These are phyloP conservation scores for Synchiropus splendidus DNA, from an alignment of 2,113 vertebrate genomes.

Conservation along the genomic window DNA sequence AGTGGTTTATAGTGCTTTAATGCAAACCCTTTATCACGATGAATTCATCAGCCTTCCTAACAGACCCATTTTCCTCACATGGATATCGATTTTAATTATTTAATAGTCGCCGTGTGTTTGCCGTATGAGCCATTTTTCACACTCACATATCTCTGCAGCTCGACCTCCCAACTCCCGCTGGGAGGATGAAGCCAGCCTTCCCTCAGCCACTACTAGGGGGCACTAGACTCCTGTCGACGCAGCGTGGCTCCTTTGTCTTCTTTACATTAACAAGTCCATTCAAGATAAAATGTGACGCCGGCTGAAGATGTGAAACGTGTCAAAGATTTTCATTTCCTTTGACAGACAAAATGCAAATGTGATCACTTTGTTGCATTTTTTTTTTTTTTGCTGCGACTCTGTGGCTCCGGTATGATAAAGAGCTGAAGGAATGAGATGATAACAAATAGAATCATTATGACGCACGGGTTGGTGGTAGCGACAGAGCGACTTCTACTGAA, in stretches of 20 bases:
- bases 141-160: no score
- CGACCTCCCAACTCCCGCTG: no score
- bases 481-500: conserved; percentile 6
- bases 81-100: no score
- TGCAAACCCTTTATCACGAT: no score
- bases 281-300: conserved; percentile 36
- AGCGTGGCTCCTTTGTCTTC: conserved; percentile 60
- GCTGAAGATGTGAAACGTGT: conserved; percentile 19
- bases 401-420: background rate
- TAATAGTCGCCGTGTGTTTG: no score
- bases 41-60: no score
- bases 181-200: background rate
- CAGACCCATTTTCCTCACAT: no score
- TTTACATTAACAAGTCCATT: conserved; percentile 44
- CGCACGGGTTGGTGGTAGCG: background rate
- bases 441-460: conserved; percentile 14
- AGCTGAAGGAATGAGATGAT: no score
- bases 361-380: conserved; percentile 24
- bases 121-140: no score
- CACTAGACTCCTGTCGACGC: conserved; percentile 37
- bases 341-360: conserved; percentile 39
- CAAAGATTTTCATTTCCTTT: conserved; percentile 41
- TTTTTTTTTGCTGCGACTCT: background rate
- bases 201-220: conserved; percentile 48
- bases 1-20: no score